Percentiles rank a stretch among this genome's conserved stretches.
Conservation (phyloP, 2,113 vertebrate genomes). For the Salvelinus sp. region DNA sequence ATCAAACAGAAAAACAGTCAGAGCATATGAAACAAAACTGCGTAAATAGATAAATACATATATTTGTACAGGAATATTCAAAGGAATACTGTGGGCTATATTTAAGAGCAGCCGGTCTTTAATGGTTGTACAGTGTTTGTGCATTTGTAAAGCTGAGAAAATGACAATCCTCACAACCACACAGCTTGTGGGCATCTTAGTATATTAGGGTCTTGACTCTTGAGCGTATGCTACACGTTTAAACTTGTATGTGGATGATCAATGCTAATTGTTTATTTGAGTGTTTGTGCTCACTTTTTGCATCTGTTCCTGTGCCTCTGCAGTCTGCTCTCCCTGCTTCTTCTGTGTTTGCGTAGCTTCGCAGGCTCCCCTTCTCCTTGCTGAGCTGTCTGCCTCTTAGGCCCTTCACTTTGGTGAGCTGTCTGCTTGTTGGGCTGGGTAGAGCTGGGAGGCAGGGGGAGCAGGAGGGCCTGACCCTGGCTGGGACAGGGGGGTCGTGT, state of each 20-base stretch:
- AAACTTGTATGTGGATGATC: not conserved
- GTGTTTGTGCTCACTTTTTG: not conserved
- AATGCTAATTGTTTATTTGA: not conserved
- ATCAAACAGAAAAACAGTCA: not conserved
- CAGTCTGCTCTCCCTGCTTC: not conserved
- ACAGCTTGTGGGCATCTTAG: not conserved
- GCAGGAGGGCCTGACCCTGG: not conserved
- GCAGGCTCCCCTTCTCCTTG: not conserved
- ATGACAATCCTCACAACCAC: not conserved
- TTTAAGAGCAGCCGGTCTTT: not conserved
- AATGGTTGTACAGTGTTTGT: not conserved
- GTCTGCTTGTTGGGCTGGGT: not conserved
- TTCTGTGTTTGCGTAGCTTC: not conserved
- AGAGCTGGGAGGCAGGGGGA: not conserved
- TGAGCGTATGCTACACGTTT: not conserved
- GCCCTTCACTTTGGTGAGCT: not conserved
- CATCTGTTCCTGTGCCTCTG: slow-evolving; percentile 4
- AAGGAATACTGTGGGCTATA: not conserved
- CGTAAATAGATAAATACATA: not conserved
- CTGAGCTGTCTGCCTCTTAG: not conserved
- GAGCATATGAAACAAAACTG: not conserved
- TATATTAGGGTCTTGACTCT: not conserved
- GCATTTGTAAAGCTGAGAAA: not conserved
- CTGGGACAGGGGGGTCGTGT: not conserved
- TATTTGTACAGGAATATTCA: not conserved